phyloP scores from a whole-genome alignment of 1,140 invertebrate species.

The Pollicipes pollicipes region DNA sequence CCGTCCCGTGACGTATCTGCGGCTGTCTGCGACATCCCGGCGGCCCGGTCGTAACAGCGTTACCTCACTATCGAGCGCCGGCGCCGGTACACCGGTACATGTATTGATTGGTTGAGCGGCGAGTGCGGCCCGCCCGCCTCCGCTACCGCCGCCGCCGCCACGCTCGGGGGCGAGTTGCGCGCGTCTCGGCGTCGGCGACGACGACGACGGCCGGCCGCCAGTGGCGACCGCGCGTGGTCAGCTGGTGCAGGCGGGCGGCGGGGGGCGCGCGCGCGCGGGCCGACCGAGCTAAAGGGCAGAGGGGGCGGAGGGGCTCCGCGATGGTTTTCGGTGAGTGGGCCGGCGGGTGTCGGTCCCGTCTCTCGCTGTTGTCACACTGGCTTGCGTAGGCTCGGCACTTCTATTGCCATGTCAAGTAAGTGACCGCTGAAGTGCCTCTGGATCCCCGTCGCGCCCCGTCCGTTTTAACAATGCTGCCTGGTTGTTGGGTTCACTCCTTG shows the following conservation, averaged over 20 bases:
- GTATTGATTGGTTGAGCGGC: not conserved
- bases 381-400: not conserved
- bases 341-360: not conserved
- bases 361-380: slow-evolving; percentile 6
- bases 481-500: slow-evolving; percentile 7
- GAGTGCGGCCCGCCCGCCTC: not conserved
- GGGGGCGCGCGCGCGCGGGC: slow-evolving; percentile 5
- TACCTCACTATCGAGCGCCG: no score
- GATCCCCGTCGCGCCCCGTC: not conserved
- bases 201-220: not conserved
- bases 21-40: no score
- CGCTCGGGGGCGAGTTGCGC: not conserved
- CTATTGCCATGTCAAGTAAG: not conserved
- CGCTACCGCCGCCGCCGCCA: not conserved
- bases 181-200: not conserved
- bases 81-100: not conserved
- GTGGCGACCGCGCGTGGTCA: no score
- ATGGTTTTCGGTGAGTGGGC: not conserved
- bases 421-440: not conserved
- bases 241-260: not conserved
- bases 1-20: no score
- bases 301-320: not conserved
- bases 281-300: not conserved
- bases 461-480: not conserved
- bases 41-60: no score